phyloP scores from a whole-genome alignment of 1,140 invertebrate species.

The Nasonia giraulti region DNA sequence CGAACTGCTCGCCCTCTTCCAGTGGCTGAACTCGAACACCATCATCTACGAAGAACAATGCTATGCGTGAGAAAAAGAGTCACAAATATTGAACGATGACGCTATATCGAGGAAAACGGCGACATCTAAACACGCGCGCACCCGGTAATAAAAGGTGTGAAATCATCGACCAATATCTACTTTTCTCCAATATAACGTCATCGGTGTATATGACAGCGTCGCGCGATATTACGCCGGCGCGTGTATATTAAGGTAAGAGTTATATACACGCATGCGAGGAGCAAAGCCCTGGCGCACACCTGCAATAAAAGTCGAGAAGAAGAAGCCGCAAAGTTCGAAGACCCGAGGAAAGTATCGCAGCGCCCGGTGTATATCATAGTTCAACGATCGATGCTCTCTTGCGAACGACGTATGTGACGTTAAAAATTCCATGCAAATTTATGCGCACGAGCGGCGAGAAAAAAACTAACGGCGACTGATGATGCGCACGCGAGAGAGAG shows the following conservation, averaged over 20 bases:
- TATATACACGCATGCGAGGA: neutral
- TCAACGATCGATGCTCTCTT: neutral
- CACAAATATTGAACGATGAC: too few species aligned
- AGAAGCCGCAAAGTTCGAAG: constrained; percentile 20
- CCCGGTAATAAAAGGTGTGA: too few species aligned
- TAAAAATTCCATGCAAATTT: constrained; percentile 17
- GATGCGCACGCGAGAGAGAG: too few species aligned
- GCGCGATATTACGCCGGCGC: too few species aligned
- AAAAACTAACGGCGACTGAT: neutral
- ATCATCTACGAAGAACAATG: constrained; percentile 76
- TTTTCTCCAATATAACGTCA: too few species aligned
- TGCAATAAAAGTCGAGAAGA: constrained; percentile 16
- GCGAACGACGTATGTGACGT: neutral
- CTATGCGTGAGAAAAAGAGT: neutral
- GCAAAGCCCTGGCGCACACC: neutral
- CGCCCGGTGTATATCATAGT: neutral
- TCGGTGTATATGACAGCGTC: too few species aligned
- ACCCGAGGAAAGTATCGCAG: neutral
- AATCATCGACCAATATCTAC: too few species aligned
- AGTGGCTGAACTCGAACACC: constrained; percentile 77
- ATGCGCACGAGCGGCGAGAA: neutral
- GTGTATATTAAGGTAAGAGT: too few species aligned
- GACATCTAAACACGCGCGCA: too few species aligned
- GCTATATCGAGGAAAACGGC: too few species aligned
- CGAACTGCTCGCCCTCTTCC: constrained; percentile 71